These are phyloP conservation scores for Campoletis raptor DNA, from an alignment of 2,888 invertebrate species.

Conservation along the genomic window DNA sequence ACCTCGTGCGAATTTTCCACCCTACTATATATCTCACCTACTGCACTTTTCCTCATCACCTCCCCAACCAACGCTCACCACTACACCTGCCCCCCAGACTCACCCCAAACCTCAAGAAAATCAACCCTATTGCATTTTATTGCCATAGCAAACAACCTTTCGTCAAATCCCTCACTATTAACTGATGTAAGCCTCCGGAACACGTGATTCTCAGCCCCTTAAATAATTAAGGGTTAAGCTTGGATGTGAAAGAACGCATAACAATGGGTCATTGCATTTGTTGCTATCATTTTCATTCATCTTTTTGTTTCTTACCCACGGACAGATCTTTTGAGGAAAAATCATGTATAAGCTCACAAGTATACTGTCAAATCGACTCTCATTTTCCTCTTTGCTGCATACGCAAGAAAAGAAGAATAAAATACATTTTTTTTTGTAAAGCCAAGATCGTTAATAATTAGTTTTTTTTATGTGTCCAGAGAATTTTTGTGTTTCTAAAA, in stretches of 20 bases:
- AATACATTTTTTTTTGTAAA: too few relatives aligned
- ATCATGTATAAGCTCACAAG: too few relatives aligned
- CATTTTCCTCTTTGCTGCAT: too few relatives aligned
- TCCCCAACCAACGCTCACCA: neutral
- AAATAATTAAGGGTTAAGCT: neutral
- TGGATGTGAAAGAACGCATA: neutral
- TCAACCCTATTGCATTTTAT: neutral
- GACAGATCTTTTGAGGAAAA: too few relatives aligned
- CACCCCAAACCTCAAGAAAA: neutral
- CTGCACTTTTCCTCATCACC: neutral
- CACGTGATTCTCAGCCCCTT: neutral
- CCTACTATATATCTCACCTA: neutral
- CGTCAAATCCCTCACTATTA: neutral
- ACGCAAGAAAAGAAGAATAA: too few relatives aligned
- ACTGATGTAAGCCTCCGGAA: neutral
- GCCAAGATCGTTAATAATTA: too few relatives aligned
- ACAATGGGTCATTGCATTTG: neutral
- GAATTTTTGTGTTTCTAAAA: too few relatives aligned
- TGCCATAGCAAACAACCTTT: neutral
- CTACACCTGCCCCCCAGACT: neutral
- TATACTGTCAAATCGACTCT: too few relatives aligned
- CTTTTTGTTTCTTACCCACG: too few relatives aligned
- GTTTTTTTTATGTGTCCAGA: too few relatives aligned
- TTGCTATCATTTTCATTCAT: neutral
- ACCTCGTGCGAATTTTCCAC: slow-evolving; percentile 50